Percentiles rank a stretch among this genome's conserved stretches.
Evolutionary conservation across 2,113 vertebrate genomes (phyloP).

Genomic region (Nestor notabilis): DNA sequence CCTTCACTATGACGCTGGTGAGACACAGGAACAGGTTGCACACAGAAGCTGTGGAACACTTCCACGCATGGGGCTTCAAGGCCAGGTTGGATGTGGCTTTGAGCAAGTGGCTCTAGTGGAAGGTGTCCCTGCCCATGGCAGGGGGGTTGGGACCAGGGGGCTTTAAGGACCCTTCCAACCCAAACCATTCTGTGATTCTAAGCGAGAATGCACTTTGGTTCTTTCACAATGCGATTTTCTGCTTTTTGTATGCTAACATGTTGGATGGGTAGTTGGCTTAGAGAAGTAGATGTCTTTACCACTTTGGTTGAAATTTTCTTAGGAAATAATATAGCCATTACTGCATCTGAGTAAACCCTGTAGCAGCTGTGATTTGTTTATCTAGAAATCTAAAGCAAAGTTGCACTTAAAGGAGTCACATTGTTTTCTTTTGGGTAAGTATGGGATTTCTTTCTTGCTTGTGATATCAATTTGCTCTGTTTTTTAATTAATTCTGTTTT

Average conservation of each 20-base stretch:
- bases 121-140: neutral
- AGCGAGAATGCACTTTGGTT: neutral
- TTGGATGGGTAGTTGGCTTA: neutral
- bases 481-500: constrained; percentile 4
- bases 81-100: neutral
- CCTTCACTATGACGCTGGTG: neutral
- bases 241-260: neutral
- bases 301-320: neutral
- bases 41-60: neutral
- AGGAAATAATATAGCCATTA: neutral
- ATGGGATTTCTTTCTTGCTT: neutral
- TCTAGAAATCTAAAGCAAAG: neutral
- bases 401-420: neutral
- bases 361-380: neutral
- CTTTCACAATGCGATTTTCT: neutral
- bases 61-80: neutral
- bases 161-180: neutral
- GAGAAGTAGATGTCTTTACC: neutral
- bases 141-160: neutral
- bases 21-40: neutral
- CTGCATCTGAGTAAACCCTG: neutral
- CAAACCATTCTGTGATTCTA: neutral
- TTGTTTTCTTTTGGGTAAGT: neutral
- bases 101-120: neutral
- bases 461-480: neutral